Evolutionary conservation across 2,113 vertebrate species (phyloP), one percentile per base, ranked within the genome.

Genomic region (Leptodactylus fuscus): DNA sequence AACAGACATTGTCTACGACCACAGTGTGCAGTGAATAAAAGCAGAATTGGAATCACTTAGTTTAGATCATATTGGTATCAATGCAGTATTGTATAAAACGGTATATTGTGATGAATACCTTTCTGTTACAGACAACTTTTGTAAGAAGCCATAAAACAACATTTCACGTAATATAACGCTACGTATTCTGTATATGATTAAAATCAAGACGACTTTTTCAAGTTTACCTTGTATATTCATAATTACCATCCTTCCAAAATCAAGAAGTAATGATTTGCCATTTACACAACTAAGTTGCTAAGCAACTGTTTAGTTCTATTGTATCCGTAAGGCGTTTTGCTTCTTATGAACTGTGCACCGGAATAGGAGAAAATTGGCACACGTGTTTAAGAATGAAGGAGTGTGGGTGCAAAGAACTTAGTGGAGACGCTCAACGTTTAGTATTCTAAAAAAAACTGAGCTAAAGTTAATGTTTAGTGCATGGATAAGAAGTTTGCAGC

Each of bases 221-320:
- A 32, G 49, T 53, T 77, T 36, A 9, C 6, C 9, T 80, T 29
- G 41, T 80, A 6, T 80, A 11, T 60, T 62, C 12, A 44, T 80
- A 80, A 80, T 44, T 38, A 79, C 5, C 34, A 79, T 79, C 27
- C 22, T 78, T 16, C 32, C 12, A 9, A 79, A 62, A 80, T 80
- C 48, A 58, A 10, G 5, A 15, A 18, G 49, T 22, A 38, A 58
- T 1, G 20, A 32, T 46, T 48, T 12, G 15, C 20, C 6, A 65
- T 48, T 41, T 20, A 16, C 24, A 27, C 46, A 76, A 51, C 77
- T 62, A 24, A 27, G 77, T 62, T 80, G 77, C 77, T 62, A 44
- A 80, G 77, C 32, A 62, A 80, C 77, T 80, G 53, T 62, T 53
- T 60, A 38, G 53, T 16, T 10, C 38, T 22, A 60, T 38, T 53